Conservation (phyloP, 2,797 vertebrate species). For the Poeciliopsis infans region DNA sequence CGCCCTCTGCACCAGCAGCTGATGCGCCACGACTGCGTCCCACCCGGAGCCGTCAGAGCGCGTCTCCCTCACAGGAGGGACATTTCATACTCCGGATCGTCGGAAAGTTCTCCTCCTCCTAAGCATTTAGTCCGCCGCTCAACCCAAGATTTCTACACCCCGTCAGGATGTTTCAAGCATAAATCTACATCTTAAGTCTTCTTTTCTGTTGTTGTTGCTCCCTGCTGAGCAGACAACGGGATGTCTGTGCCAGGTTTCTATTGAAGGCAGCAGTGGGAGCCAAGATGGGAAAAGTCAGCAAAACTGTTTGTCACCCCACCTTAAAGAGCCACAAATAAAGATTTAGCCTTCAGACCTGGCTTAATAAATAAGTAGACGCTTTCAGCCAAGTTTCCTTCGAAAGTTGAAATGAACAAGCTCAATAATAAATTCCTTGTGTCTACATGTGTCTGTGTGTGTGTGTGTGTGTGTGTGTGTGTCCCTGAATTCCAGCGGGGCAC, state of each 20-base stretch:
- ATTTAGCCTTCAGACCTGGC: slow-evolving; percentile 4
- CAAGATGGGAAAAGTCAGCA: background rate
- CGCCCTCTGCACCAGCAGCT: slow-evolving; percentile 4
- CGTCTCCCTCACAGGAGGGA: background rate
- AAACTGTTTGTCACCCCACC: background rate
- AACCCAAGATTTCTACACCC: background rate
- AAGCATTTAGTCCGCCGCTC: background rate
- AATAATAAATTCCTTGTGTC: slow-evolving; percentile 51
- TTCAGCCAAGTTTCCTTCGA: slow-evolving; percentile 36
- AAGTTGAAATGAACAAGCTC: slow-evolving; percentile 33
- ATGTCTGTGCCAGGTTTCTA: background rate
- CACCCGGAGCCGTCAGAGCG: background rate
- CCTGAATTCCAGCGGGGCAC: slow-evolving; percentile 66
- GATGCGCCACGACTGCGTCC: background rate
- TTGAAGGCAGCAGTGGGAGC: background rate
- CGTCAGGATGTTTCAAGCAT: background rate
- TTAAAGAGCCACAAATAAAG: slow-evolving; percentile 11
- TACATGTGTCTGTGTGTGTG: no score
- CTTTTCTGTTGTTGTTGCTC: no score
- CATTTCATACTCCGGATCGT: background rate
- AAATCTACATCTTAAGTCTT: background rate
- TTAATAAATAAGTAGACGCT: slow-evolving; percentile 9
- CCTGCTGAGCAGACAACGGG: slow-evolving; percentile 3
- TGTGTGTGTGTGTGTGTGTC: slow-evolving; percentile 22
- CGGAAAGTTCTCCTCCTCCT: background rate